A percentile compares a stretch with the other conserved stretches of the same genome.
Evolutionary conservation across 2,113 vertebrate genomes (phyloP).

Genomic region (Rhipidura dahli): DNA sequence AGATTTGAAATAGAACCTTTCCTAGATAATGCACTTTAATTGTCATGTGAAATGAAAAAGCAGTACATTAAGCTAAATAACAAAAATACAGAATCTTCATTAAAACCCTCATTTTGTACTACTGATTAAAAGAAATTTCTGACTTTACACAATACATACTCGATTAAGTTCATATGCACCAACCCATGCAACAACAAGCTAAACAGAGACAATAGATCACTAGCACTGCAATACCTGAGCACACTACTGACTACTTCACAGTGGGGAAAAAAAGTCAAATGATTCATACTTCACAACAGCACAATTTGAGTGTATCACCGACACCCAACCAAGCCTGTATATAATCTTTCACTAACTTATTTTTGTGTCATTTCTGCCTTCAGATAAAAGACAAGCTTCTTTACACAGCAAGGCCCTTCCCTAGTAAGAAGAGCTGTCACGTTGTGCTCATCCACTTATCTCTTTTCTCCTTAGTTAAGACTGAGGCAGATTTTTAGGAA

Average conservation of each 20-base stretch:
- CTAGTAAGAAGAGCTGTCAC: background rate
- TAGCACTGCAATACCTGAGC: background rate
- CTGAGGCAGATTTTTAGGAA: background rate
- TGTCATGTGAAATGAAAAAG: background rate
- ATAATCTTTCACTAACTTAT: background rate
- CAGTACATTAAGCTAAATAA: background rate
- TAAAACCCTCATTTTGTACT: background rate
- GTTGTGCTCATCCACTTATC: background rate
- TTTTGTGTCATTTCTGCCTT: background rate
- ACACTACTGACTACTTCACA: background rate
- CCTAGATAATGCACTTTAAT: background rate
- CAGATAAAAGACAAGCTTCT: background rate
- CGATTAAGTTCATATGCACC: background rate
- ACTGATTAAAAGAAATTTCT: background rate
- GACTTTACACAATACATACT: background rate
- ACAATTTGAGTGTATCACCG: background rate
- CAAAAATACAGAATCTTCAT: background rate
- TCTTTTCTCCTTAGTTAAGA: background rate
- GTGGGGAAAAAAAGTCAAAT: accelerated
- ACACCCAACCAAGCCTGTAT: background rate
- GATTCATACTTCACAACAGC: background rate
- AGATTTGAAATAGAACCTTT: background rate
- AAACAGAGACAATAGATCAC: background rate
- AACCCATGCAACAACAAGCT: background rate
- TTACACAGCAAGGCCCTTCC: background rate